These are phyloP conservation scores for Choloepus hoffmanni DNA, from an alignment of 2,113 vertebrate species.

Conservation along the genomic window DNA sequence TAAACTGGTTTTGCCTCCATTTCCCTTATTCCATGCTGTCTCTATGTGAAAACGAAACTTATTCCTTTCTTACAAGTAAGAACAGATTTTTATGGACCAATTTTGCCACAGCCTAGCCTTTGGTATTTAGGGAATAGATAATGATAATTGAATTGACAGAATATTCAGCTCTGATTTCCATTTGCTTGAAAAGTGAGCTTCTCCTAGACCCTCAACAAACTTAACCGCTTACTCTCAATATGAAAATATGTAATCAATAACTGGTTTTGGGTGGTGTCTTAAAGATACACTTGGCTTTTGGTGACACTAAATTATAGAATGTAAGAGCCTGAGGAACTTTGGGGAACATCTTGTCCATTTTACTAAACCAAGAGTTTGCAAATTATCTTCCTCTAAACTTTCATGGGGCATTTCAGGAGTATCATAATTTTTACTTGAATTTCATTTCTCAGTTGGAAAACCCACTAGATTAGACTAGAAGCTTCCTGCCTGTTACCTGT, in stretches of 20 bases:
- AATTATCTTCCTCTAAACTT: constrained; percentile 30
- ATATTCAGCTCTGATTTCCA: background rate
- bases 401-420: background rate
- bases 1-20: too few species aligned
- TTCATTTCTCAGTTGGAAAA: constrained; percentile 51
- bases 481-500: background rate
- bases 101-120: constrained; percentile 22
- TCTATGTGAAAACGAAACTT: too few species aligned
- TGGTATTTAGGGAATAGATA: constrained; percentile 9
- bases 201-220: constrained; percentile 1
- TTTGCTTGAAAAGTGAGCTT: constrained; percentile 13
- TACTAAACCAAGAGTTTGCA: background rate
- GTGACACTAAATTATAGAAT: background rate
- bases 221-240: background rate
- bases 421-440: background rate
- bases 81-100: background rate
- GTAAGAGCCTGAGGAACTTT: constrained; percentile 35
- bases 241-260: background rate
- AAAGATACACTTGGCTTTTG: background rate
- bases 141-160: background rate
- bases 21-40: too few species aligned
- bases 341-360: constrained; percentile 19
- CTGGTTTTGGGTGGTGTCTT: background rate
- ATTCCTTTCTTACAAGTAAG: too few species aligned
- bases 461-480: background rate